Conservation (phyloP, 2,888 invertebrate species). For the Macrophya alboannulata region DNA sequence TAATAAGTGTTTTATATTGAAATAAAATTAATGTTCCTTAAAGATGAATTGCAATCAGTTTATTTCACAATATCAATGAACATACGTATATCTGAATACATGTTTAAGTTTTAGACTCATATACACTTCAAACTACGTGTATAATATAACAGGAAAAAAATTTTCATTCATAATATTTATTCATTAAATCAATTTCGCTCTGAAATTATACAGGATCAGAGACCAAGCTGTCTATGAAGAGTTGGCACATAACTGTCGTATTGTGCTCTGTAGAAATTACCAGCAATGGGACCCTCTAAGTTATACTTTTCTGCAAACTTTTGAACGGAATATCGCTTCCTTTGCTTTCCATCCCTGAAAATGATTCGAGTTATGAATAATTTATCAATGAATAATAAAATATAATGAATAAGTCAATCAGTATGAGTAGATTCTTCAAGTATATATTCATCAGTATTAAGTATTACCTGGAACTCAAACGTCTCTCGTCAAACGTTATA, state of each 20-base stretch:
- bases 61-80: slow-evolving; percentile 33
- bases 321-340: slow-evolving; percentile 83
- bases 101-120: background rate
- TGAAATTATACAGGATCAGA: slow-evolving; percentile 4
- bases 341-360: slow-evolving; percentile 80
- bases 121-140: background rate
- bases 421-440: background rate
- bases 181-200: background rate
- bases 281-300: slow-evolving; percentile 83
- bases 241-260: slow-evolving; percentile 84
- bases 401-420: slow-evolving; percentile 5
- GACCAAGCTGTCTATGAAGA: slow-evolving; percentile 77
- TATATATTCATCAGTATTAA: background rate
- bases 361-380: slow-evolving; percentile 39
- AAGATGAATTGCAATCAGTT: slow-evolving; percentile 44
- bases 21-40: slow-evolving; percentile 63
- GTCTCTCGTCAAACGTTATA: slow-evolving; percentile 77
- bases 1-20: slow-evolving; percentile 67
- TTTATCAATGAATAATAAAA: background rate
- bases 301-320: slow-evolving; percentile 84
- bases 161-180: background rate
- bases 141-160: background rate
- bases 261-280: slow-evolving; percentile 84
- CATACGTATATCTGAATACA: background rate
- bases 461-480: slow-evolving; percentile 71